These are phyloP conservation scores for Meteorus cinctellus DNA, from an alignment of 2,888 invertebrate genomes.

Conservation along the genomic window DNA sequence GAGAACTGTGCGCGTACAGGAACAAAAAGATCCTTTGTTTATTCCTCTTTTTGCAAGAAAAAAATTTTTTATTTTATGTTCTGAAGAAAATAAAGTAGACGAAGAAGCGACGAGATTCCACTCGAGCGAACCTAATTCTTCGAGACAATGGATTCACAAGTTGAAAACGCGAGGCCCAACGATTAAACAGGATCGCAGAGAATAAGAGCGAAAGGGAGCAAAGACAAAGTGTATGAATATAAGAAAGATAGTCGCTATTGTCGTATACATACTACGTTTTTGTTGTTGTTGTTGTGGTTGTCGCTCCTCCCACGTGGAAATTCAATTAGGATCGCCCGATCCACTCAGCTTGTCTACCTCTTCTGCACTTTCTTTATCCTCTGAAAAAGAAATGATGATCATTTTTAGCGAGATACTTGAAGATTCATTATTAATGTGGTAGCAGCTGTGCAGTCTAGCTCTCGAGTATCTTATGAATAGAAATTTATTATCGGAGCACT, in stretches of 20 bases:
- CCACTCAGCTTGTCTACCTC: constrained; percentile 43
- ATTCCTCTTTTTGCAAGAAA: neutral
- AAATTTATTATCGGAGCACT: too few relatives aligned
- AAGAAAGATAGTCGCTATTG: constrained; percentile 7
- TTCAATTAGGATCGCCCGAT: constrained; percentile 53
- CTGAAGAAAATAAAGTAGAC: neutral
- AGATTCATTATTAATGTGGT: too few relatives aligned
- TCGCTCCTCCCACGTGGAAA: constrained; percentile 53
- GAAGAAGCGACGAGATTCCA: neutral
- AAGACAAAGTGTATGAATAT: constrained; percentile 17
- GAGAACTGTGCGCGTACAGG: neutral
- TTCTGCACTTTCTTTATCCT: neutral
- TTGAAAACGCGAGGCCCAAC: constrained; percentile 47
- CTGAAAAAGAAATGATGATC: neutral
- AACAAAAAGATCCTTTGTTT: neutral
- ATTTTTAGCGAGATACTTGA: neutral
- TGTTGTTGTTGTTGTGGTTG: constrained; percentile 46
- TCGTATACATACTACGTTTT: constrained; percentile 27
- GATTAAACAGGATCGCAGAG: constrained; percentile 50
- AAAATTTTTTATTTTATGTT: constrained; percentile 10
- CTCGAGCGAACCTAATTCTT: constrained; percentile 58
- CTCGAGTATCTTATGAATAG: too few relatives aligned
- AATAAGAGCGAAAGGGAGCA: constrained; percentile 35
- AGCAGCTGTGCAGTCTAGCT: too few relatives aligned
- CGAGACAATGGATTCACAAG: constrained; percentile 58